phyloP scores from a whole-genome alignment of 2,113 vertebrate species.

The Thryonomys swinderianus region DNA sequence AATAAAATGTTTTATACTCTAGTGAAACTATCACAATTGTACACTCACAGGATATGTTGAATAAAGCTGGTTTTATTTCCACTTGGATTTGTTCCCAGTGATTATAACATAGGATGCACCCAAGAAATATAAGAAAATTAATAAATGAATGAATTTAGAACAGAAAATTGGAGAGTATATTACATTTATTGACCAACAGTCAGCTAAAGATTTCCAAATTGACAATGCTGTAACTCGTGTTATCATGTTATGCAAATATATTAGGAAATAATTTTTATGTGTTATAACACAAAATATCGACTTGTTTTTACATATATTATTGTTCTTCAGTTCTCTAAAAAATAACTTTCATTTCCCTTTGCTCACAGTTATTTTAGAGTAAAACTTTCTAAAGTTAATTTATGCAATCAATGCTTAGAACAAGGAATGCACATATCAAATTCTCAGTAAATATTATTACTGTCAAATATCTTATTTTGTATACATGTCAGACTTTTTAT shows the following conservation, averaged over 20 bases:
- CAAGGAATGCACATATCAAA: not conserved
- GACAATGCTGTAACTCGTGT: not conserved
- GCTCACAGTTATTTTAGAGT: not conserved
- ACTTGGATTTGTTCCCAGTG: not conserved
- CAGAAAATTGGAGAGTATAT: not conserved
- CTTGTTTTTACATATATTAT: not conserved
- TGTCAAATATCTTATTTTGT: not conserved
- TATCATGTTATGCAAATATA: not conserved
- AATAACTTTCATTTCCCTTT: not conserved
- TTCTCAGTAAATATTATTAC: not conserved
- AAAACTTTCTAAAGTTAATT: not conserved
- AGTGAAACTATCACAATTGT: not conserved
- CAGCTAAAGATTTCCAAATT: not conserved
- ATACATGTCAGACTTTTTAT: too few relatives aligned
- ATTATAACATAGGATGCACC: not conserved
- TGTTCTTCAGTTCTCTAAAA: not conserved
- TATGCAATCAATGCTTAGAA: not conserved
- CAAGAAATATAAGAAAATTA: not conserved
- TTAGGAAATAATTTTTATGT: not conserved
- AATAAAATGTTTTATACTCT: not conserved
- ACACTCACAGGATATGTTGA: not conserved
- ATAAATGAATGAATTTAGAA: slow-evolving; percentile 10
- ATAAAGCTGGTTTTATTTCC: not conserved
- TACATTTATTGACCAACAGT: not conserved
- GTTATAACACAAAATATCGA: not conserved